Conservation (phyloP, 2,797 vertebrate species). For the Tolypeutes matacus region DNA sequence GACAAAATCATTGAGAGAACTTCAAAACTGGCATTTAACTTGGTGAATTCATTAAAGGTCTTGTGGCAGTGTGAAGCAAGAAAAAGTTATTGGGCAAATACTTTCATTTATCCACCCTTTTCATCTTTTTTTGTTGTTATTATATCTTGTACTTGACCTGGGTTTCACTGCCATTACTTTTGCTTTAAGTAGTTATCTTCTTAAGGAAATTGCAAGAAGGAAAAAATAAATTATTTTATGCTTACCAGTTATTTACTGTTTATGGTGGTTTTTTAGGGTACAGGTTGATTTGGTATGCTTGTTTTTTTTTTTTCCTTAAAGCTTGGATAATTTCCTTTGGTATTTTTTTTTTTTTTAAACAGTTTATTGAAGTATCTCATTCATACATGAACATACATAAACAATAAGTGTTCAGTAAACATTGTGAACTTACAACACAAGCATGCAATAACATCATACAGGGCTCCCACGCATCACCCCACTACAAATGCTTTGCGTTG, state of each 20-base stretch:
- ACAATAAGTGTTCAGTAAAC: too few species aligned
- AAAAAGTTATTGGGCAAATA: background rate
- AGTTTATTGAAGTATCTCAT: too few species aligned
- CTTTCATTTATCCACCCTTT: background rate
- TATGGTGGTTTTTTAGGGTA: background rate
- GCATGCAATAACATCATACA: too few species aligned
- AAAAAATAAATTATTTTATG: background rate
- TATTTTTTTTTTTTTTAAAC: too few species aligned
- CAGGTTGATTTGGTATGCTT: background rate
- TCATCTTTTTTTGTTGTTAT: background rate
- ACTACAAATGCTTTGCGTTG: too few species aligned
- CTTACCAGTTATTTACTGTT: background rate
- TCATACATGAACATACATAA: too few species aligned
- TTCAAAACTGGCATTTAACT: background rate
- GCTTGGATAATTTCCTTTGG: background rate
- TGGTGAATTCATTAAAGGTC: background rate
- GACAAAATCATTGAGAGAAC: background rate
- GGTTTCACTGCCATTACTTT: background rate
- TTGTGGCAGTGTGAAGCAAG: background rate
- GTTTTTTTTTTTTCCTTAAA: background rate
- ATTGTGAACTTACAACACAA: too few species aligned
- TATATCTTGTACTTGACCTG: background rate
- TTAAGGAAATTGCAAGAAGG: background rate
- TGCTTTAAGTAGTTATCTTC: conserved; percentile 21
- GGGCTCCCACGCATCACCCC: too few species aligned